Evolutionary conservation across 2,113 vertebrate genomes (phyloP).

Genomic region (Crocuta crocuta): DNA sequence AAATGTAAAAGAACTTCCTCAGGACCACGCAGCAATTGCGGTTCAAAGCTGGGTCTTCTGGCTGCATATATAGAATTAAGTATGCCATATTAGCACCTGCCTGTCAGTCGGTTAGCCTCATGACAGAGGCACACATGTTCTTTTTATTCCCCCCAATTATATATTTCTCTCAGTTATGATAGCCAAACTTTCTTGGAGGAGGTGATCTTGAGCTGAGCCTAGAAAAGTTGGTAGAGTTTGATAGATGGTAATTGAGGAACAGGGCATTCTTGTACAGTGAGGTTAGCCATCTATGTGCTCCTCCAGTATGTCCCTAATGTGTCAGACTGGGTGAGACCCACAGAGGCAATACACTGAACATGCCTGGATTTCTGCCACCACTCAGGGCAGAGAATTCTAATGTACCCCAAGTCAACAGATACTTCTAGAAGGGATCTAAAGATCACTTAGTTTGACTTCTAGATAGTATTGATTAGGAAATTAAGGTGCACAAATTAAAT

Average conservation of each 20-base stretch:
- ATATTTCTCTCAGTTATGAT: background rate
- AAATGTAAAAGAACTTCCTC: background rate
- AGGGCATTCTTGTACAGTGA: background rate
- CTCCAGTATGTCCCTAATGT: background rate
- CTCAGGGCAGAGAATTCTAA: background rate
- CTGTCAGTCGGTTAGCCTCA: background rate
- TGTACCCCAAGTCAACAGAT: background rate
- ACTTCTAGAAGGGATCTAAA: background rate
- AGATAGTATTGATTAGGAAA: background rate
- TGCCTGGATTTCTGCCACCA: background rate
- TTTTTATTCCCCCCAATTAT: background rate
- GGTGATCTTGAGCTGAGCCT: background rate
- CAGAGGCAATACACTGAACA: background rate
- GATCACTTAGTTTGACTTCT: background rate
- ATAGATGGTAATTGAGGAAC: background rate
- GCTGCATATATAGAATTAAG: background rate
- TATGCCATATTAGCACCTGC: rapidly evolving
- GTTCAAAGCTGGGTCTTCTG: background rate
- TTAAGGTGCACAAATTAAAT: background rate
- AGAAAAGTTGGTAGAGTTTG: background rate
- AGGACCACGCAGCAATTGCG: background rate
- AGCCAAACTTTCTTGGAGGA: background rate
- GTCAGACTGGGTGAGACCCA: too few relatives aligned
- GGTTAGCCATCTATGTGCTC: background rate
- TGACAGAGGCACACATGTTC: background rate